Conservation (phyloP, 2,888 invertebrate genomes). For the Chrysolina americana region DNA sequence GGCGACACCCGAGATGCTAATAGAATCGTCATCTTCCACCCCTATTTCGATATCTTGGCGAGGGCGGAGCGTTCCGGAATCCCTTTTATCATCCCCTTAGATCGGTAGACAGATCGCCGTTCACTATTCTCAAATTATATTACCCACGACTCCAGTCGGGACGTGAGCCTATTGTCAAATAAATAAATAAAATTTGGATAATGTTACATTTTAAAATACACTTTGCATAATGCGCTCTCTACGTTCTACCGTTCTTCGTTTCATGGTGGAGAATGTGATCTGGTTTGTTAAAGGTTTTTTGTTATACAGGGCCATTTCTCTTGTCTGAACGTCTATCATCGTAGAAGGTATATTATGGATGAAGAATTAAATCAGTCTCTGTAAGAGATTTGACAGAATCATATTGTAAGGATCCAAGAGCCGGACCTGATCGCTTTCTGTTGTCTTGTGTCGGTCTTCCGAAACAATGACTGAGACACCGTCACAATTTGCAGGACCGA, state of each 20-base stretch:
- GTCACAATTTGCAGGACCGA: too few species aligned
- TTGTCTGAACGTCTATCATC: not conserved
- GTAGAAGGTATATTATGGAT: too few species aligned
- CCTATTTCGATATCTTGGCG: conserved; percentile 45
- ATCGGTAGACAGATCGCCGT: conserved; percentile 67
- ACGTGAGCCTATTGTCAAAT: conserved; percentile 72
- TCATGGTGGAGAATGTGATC: conserved; percentile 63
- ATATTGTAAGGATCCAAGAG: too few species aligned
- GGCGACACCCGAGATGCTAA: conserved; percentile 63
- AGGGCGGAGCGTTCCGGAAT: conserved; percentile 51
- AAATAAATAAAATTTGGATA: conserved; percentile 71
- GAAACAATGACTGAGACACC: too few species aligned
- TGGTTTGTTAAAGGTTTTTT: conserved; percentile 56
- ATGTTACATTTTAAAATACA: conserved; percentile 70
- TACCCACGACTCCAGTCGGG: conserved; percentile 67
- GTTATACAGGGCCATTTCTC: not conserved
- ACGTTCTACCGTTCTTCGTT: conserved; percentile 55
- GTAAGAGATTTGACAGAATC: too few species aligned
- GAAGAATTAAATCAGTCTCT: too few species aligned
- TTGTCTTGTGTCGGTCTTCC: too few species aligned
- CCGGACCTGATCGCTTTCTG: too few species aligned
- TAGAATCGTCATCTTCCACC: conserved; percentile 56
- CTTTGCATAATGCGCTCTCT: conserved; percentile 68
- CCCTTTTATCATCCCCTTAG: conserved; percentile 57
- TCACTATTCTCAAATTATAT: conserved; percentile 70